These are phyloP conservation scores for Diceros bicornis DNA, from an alignment of 2,797 vertebrate species.

Conservation along the genomic window DNA sequence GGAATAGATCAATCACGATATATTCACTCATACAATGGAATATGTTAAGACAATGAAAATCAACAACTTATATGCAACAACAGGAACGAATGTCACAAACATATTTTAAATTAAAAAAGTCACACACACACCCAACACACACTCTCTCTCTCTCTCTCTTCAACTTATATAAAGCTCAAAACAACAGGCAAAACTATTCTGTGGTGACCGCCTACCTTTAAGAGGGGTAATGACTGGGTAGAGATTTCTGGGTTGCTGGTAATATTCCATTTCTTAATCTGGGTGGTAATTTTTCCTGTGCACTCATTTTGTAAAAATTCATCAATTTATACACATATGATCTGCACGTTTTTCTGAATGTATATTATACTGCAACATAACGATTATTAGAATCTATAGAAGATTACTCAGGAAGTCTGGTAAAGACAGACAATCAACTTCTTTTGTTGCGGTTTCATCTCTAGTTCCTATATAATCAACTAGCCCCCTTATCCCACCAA, in stretches of 20 bases:
- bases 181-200: neutral
- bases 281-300: neutral
- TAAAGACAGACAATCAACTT: neutral
- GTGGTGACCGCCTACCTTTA: neutral
- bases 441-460: slow-evolving; percentile 1
- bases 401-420: slow-evolving; percentile 2
- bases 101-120: slow-evolving; percentile 31
- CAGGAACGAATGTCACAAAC: neutral
- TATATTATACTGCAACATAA: neutral
- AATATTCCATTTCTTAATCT: slow-evolving; percentile 34
- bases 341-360: neutral
- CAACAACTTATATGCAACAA: neutral
- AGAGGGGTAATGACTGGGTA: neutral
- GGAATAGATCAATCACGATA: neutral
- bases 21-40: neutral
- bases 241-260: neutral
- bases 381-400: neutral
- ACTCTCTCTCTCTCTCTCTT: neutral
- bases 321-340: slow-evolving; percentile 7
- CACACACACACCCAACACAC: no score
- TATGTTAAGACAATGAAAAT: slow-evolving; percentile 56
- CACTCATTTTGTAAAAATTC: slow-evolving; percentile 28
- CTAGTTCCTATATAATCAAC: neutral
- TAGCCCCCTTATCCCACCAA: neutral
- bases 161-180: slow-evolving; percentile 49